Base-by-base conservation (phyloP, 30 jellyfish, hydroid and myxozoan genomes). In the Aurelia coerulea region DNA sequence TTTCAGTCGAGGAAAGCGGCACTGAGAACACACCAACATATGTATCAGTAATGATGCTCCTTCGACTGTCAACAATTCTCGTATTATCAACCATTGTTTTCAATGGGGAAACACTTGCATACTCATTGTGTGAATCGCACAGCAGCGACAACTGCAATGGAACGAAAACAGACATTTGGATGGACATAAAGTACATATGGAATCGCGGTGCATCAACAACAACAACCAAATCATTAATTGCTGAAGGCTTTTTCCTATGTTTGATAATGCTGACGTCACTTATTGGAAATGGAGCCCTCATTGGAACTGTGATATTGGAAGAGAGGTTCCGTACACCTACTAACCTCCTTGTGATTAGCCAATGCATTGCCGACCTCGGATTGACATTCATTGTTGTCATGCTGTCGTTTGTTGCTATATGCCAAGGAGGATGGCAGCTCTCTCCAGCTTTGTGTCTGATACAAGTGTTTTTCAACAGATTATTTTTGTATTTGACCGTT, bases 261-360 rank as follows among this genome's bases (percentile, higher is more conserved):
- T 52, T 67, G 17, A 79, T 88, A 32, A 77, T 88, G 79, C 73
- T 88, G 72, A 52, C 81, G 53, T 79, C 96, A 17, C 51, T 80
- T 3, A 65, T 79, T 37, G 84, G 84, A 13, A 88, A 88, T 68
- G 96, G 96, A 5, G 86, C 88, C 9, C 79, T 88, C 35, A 68
- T 88, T 31, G 78, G 79, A 6, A 79, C 85, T 13, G 88, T 79
- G 32, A 60, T 72, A 15, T 51, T 72, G 32, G 88, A 88, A 42
- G 69, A 62, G 59, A 60, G 83, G 63, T 88, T 78, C 74, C 91
- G 96, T 35, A 78, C 96, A 17, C 88, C 91, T 13, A 79, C 90
- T 19, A 88, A 88, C 73, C 75, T 59, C 49, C 68, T 88, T 32
- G 80, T 88, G 41, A 69, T 80, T 15, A 82, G 92, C 71, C 96